phyloP scores from a whole-genome alignment of 64 coral and sea anemone genomes.

The Stichodactyla mertensii region DNA sequence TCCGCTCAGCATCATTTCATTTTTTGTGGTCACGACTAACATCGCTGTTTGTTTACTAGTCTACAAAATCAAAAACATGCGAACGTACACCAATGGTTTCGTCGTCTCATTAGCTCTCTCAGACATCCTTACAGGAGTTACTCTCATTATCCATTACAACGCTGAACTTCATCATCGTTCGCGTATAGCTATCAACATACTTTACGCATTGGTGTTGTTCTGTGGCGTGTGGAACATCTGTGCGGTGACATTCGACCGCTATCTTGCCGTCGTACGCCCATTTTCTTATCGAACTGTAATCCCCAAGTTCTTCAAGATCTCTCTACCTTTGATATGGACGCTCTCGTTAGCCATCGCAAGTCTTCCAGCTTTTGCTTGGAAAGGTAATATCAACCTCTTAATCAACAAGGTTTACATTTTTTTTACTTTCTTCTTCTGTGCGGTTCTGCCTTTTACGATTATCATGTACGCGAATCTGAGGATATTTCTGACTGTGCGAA shows the following conservation, averaged over 20 bases:
- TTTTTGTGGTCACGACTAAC: conserved; percentile 29
- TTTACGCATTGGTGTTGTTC: conserved; percentile 51
- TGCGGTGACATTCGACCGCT: conserved; percentile 54
- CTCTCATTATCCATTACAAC: conserved; percentile 46
- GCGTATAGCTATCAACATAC: conserved; percentile 26
- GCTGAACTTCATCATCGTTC: conserved; percentile 28
- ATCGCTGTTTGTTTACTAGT: conserved; percentile 40
- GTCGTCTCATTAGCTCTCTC: conserved; percentile 50
- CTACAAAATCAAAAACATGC: conserved; percentile 53
- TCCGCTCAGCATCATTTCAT: conserved; percentile 41
- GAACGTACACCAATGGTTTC: conserved; percentile 59
- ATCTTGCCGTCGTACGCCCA: conserved; percentile 44
- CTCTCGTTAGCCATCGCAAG: conserved; percentile 39
- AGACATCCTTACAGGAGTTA: conserved; percentile 50
- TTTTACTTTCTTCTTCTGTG: conserved; percentile 26
- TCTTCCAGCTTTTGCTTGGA: conserved; percentile 36
- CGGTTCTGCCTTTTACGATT: conserved; percentile 28
- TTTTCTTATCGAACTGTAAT: conserved; percentile 37
- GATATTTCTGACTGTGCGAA: conserved; percentile 37
- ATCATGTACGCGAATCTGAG: conserved; percentile 60
- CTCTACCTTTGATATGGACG: conserved; percentile 40
- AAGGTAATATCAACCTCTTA: conserved; percentile 21
- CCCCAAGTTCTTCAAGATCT: conserved; percentile 37
- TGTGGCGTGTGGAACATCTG: conserved; percentile 49
- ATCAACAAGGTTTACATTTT: conserved; percentile 39